Evolutionary conservation across 2,113 vertebrate species (phyloP).

Genomic region (Aspiorhynchus laticeps): DNA sequence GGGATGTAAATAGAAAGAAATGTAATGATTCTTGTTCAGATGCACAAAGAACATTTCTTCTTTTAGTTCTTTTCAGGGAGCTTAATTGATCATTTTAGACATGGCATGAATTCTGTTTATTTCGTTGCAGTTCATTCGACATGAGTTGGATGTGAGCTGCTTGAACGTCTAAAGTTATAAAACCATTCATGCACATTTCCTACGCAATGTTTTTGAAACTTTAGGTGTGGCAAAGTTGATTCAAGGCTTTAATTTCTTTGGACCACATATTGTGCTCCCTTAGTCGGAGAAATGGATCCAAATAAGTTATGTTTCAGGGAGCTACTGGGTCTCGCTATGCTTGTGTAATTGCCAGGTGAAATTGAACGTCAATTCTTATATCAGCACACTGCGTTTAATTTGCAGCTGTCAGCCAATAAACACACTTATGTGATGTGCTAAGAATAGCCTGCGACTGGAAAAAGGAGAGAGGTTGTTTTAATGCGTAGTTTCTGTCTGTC

Average conservation of each 20-base stretch:
- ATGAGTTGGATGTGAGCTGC: not conserved
- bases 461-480: constrained; percentile 10
- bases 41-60: not conserved
- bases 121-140: not conserved
- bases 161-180: not conserved
- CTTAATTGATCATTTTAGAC: not conserved
- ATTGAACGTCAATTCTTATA: constrained; percentile 26
- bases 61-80: not conserved
- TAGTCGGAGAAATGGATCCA: not conserved
- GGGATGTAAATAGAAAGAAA: not conserved
- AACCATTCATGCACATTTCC: not conserved
- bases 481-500: not conserved
- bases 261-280: not conserved
- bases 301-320: not conserved
- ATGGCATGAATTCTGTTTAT: not conserved
- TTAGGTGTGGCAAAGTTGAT: not conserved
- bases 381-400: constrained; percentile 17
- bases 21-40: not conserved
- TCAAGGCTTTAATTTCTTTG: not conserved
- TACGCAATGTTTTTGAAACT: not conserved
- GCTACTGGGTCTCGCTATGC: not conserved
- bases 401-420: constrained; percentile 5
- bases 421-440: not conserved
- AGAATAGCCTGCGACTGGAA: not conserved
- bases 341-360: constrained; percentile 18